Conservation (phyloP, 2,888 invertebrate species). For the Temnothorax unifasciatus region DNA sequence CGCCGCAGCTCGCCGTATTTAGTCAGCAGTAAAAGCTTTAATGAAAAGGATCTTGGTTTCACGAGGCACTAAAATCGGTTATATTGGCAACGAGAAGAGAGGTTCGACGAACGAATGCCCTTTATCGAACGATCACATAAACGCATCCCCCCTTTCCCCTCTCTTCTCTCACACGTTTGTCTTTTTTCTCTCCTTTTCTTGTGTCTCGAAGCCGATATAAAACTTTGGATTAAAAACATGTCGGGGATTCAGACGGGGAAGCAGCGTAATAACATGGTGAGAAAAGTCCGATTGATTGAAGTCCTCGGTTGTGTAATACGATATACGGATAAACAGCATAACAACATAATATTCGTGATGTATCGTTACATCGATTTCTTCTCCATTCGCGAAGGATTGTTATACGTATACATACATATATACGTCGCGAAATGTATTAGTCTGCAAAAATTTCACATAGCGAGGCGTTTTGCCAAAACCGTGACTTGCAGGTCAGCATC, state of each 20-base stretch:
- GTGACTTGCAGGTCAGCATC: not conserved
- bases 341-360: conserved; percentile 1
- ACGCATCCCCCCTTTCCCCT: conserved; percentile 7
- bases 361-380: not conserved
- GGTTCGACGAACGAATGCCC: conserved; percentile 59
- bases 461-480: not conserved
- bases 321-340: conserved; percentile 6
- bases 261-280: not conserved
- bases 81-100: conserved; percentile 68
- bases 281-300: conserved; percentile 15
- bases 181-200: not conserved
- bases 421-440: not conserved
- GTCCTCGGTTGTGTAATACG: not conserved
- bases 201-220: conserved; percentile 43
- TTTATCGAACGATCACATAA: conserved; percentile 72
- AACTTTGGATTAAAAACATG: conserved; percentile 51
- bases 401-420: too few relatives aligned
- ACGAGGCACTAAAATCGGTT: conserved; percentile 76
- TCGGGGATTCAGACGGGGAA: not conserved
- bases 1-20: conserved; percentile 77
- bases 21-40: conserved; percentile 81
- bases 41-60: conserved; percentile 79
- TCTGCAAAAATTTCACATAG: not conserved
- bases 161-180: not conserved
- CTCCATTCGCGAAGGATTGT: not conserved